Conservation (phyloP, 2,888 invertebrate species). For the Pediacus dermestoides region DNA sequence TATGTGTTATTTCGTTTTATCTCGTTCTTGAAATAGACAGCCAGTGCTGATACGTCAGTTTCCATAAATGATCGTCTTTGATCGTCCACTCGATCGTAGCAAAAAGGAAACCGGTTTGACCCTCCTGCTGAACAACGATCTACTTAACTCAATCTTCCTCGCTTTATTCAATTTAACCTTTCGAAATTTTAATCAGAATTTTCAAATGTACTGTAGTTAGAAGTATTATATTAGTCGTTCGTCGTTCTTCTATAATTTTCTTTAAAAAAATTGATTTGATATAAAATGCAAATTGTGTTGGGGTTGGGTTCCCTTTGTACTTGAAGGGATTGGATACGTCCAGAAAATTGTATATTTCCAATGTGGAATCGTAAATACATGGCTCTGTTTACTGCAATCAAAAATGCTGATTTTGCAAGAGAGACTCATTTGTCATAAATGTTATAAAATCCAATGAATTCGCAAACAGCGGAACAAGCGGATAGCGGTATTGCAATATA, state of each 20-base stretch:
- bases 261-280: no score
- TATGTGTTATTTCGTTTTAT: constrained; percentile 20
- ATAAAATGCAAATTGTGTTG: no score
- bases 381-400: constrained; percentile 17
- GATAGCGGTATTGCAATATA: constrained; percentile 8
- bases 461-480: constrained; percentile 10
- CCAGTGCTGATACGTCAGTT: constrained; percentile 35
- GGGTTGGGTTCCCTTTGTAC: no score
- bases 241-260: no score
- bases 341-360: neutral
- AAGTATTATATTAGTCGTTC: no score
- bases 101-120: no score
- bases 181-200: no score
- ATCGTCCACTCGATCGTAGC: constrained; percentile 19
- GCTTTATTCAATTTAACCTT: no score
- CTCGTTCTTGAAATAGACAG: constrained; percentile 25
- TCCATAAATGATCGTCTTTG: constrained; percentile 36
- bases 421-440: constrained; percentile 17
- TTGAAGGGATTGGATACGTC: no score
- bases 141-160: no score
- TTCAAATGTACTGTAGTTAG: no score
- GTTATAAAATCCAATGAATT: constrained; percentile 18
- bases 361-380: constrained; percentile 9
- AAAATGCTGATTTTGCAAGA: constrained; percentile 16
- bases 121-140: no score